Conservation (phyloP, 2,113 vertebrate species). For the Ictalurus punctatus region DNA sequence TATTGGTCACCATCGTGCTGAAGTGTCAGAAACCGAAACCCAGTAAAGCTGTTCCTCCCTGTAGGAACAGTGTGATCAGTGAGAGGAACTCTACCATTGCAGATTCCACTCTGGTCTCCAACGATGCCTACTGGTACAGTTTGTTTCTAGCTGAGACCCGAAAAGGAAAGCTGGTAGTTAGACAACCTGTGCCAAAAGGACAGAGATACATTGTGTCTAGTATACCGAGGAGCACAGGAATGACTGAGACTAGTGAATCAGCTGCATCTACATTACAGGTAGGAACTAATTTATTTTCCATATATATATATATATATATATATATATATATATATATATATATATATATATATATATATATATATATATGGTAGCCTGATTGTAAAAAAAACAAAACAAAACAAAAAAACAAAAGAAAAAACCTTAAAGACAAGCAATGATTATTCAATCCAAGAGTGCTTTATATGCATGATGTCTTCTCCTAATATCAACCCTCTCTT, state of each 20-base stretch:
- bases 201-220: conserved; percentile 26
- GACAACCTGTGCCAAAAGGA: conserved; percentile 36
- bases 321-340: too few relatives aligned
- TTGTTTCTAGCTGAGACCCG: conserved; percentile 42
- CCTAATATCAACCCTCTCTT: neutral
- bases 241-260: conserved; percentile 48
- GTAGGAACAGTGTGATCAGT: conserved; percentile 42
- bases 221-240: conserved; percentile 21
- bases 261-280: conserved; percentile 46
- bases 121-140: conserved; percentile 46
- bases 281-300: neutral
- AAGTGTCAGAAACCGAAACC: conserved; percentile 61
- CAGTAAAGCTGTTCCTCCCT: conserved; percentile 51
- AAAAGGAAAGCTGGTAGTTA: conserved; percentile 41
- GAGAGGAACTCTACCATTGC: conserved; percentile 38
- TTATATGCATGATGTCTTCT: neutral
- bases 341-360: too few relatives aligned
- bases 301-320: too few relatives aligned
- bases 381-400: neutral
- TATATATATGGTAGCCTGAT: neutral
- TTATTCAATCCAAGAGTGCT: neutral
- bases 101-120: conserved; percentile 45
- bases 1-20: conserved; percentile 65
- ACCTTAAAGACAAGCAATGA: neutral
- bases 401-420: too few relatives aligned